These are phyloP conservation scores for Hippocampus mohnikei DNA, from an alignment of 2,113 vertebrate species.

Conservation along the genomic window DNA sequence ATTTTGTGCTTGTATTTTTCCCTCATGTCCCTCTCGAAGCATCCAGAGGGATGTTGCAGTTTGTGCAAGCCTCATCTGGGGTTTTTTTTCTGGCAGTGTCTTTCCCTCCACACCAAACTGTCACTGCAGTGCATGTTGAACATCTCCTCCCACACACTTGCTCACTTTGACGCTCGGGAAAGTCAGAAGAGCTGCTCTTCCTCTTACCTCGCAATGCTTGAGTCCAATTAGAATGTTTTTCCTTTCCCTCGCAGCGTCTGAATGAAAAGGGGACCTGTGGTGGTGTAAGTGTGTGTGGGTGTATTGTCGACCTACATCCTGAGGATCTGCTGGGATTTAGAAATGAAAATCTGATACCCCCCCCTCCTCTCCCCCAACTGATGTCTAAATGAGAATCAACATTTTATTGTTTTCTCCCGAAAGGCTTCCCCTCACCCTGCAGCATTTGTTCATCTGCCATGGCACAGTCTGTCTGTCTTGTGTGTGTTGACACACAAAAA, in stretches of 20 bases:
- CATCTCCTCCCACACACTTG: slow-evolving; percentile 35
- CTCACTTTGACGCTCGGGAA: slow-evolving; percentile 37
- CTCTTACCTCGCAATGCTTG: neutral
- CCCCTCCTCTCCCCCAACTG: neutral
- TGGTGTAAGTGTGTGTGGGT: neutral
- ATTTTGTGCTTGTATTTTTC: too few relatives aligned
- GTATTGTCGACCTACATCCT: neutral
- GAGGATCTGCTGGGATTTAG: neutral
- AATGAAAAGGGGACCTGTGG: neutral
- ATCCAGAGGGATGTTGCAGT: neutral
- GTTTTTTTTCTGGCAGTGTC: slow-evolving; percentile 1
- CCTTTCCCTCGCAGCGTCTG: slow-evolving; percentile 21
- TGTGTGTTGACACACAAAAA: neutral
- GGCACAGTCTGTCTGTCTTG: slow-evolving; percentile 4
- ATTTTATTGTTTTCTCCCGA: neutral
- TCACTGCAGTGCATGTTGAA: slow-evolving; percentile 20
- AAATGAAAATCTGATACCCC: neutral
- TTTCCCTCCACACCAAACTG: slow-evolving; percentile 15
- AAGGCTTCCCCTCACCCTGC: slow-evolving; percentile 11
- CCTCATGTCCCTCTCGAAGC: neutral
- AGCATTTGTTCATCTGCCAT: slow-evolving; percentile 9
- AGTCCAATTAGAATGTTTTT: slow-evolving; percentile 37
- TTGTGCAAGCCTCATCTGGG: neutral
- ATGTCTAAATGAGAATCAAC: neutral
- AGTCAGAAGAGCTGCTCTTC: slow-evolving; percentile 23